Evolutionary conservation across 2,797 vertebrate genomes (phyloP), one percentile per base, ranked within the genome.

Genomic region (Moxostoma hubbsi): DNA sequence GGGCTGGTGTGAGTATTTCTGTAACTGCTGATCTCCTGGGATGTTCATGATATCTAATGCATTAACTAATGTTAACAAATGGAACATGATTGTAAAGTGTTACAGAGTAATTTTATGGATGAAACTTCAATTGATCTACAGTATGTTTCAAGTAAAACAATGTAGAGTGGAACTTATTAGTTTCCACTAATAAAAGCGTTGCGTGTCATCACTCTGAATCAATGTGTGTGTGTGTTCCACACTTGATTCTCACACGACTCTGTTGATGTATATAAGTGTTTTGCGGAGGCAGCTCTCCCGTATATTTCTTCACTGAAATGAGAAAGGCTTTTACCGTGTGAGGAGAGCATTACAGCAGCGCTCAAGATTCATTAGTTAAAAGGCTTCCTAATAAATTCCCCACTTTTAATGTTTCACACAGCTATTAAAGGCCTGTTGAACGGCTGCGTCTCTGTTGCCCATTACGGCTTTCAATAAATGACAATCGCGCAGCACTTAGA

Each of bases 391-490:
- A 87, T 90, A 88, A 89, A 87, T 86, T 74, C 80, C 24, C 70
- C 81, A 84, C 87, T 91, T 92, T 91, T 87, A 91, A 91, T 90
- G 91, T 92, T 91, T 87, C 85, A 88, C 85, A 82, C 75, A 85
- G 87, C 90, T 92, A 92, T 94, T 92, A 91, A 82, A 92, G 86
- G 77, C 83, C 46, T 43, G 74, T 82, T 45, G 68, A 85, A 73
- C 77, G 81, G 7, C 62, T 79, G 65, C 77, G 81, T 87, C 86
- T 85, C 86, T 83, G 87, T 86, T 89, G 84, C 84, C 89, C 86
- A 91, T 92, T 92, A 92, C 80, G 80, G 87, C 88, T 87, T 92
- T 92, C 90, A 92, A 93, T 94, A 93, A 93, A 93, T 87, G 89
- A 91, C 90, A 90, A 91, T 90, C 85, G 73, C 6, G 1, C 63